Evolutionary conservation across 2,113 vertebrate genomes (phyloP), one percentile per base, ranked within the genome.

Genomic region (Oryzias curvinotus): DNA sequence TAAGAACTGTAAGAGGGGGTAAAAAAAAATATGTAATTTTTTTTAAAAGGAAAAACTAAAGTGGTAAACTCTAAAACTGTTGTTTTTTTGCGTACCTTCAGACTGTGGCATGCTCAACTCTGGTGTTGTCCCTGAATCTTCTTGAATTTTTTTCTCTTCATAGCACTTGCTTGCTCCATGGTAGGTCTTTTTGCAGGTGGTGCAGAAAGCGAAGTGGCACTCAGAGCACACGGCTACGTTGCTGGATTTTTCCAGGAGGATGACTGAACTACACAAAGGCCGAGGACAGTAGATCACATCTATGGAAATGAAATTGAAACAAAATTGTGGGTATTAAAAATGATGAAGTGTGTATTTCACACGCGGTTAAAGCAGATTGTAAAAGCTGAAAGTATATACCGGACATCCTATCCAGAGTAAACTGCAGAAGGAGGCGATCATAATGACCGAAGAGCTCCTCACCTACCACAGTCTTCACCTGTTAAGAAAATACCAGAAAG

Each of bases 391-490:
- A 2, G 48, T 50, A 60, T 77, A 1, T 21, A 87, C 87, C 96
- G 0, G 93, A 72, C 96, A 97, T 97, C 74, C 89, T 55, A 85
- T 96, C 95, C 86, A 98, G 76, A 75, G 89, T 93, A 1, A 90
- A 93, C 89, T 96, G 93, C 14, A 98, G 92, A 4, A 98, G 93
- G 52, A 98, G 95, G 42, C 91, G 93, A 58, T 97, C 96, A 0
- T 96, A 98, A 19, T 93, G 94, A 3, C 88, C 83, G 77, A 97
- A 97, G 10, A 96, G 82, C 57, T 94, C 73, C 74, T 95, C 93
- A 3, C 90, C 93, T 0, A 96, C 94, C 68, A 96, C 68, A 75
- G 90, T 89, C 71, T 89, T 94, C 25, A 97, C 94, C 95, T 98
- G 43, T 7, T 18, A 51, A 45, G 67, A 4, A 36, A 36, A 36